Evolutionary conservation across 2,888 invertebrate genomes (phyloP), one percentile per base, ranked within the genome.

Genomic region (Leptinotarsa juncta): DNA sequence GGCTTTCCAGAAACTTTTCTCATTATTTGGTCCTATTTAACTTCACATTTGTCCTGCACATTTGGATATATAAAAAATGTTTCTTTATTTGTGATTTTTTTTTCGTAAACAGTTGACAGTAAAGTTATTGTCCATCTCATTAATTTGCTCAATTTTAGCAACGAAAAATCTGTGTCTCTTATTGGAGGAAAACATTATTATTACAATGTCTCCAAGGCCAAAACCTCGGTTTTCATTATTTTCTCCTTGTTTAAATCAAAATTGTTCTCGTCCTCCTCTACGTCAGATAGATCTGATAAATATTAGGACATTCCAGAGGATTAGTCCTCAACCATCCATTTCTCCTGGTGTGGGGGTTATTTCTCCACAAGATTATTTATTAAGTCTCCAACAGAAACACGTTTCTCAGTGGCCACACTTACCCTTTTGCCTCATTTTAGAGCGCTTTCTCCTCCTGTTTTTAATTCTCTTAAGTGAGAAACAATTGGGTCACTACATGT

Each of bases 91-190:
- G 51, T 66, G 65, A 60, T 68, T 75, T 72, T 72, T 20, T 72
- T 70, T 75, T 26, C 5, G 51, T 72, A 72, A 72, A 48, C 66
- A 75, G 72, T 69, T 75, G 69, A 72, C 49, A 72, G 70, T 65
- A 57, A 71, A 62, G 57, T 66, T 71, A 7, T 32, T 32, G 68
- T 65, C 65, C 60, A 42, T 65, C 71, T 71, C 65, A 71, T 65
- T 65, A 65, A 67, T 62, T 66, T 71, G 32, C 20, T 65, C 50
- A 72, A 72, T 72, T 72, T 50, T 53, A 72, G 68, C 4, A 50
- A 72, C 68, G 62, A 68, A 42, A 71, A 67, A 72, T 68, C 42
- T 68, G 20, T 68, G 65, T 72, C 68, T 0, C 53, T 72, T 68
- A 32, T 68, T 62, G 65, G 62, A 68, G 50, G 68, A 67, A 72